phyloP scores from a whole-genome alignment of 92 coral and sea anemone genomes.

The Zoanthus sansibaricus region DNA sequence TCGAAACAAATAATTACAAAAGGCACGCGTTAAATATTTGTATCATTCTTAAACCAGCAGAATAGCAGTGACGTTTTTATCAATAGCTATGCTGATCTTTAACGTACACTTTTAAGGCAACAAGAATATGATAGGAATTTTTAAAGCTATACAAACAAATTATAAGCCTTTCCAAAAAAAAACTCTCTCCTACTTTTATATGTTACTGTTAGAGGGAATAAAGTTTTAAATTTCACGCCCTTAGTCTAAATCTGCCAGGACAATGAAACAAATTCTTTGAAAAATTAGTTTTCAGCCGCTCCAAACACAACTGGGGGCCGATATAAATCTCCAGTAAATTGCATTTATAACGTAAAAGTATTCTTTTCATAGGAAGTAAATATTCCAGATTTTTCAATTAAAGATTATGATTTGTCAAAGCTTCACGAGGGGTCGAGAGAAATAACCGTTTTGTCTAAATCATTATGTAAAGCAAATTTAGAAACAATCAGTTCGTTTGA shows the following conservation, averaged over 20 bases:
- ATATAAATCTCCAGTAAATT: slow-evolving; percentile 68
- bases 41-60: not conserved
- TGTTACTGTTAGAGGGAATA: not conserved
- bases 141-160: not conserved
- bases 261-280: slow-evolving; percentile 46
- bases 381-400: slow-evolving; percentile 82
- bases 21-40: not conserved
- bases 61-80: not conserved
- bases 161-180: not conserved
- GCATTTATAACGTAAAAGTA: slow-evolving; percentile 75
- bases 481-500: slow-evolving; percentile 19
- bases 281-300: slow-evolving; percentile 63
- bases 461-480: not conserved
- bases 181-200: not conserved
- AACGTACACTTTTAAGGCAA: not conserved
- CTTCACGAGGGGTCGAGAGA: slow-evolving; percentile 42
- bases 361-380: slow-evolving; percentile 80
- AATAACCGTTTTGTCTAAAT: slow-evolving; percentile 35
- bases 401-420: slow-evolving; percentile 79
- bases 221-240: slow-evolving; percentile 9
- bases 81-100: not conserved
- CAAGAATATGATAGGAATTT: not conserved
- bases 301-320: slow-evolving; percentile 89
- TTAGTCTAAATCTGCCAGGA: slow-evolving; percentile 57
- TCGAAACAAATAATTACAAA: not conserved